Evolutionary conservation across 2,888 invertebrate genomes (phyloP).

Genomic region (Pedicia rivosa): DNA sequence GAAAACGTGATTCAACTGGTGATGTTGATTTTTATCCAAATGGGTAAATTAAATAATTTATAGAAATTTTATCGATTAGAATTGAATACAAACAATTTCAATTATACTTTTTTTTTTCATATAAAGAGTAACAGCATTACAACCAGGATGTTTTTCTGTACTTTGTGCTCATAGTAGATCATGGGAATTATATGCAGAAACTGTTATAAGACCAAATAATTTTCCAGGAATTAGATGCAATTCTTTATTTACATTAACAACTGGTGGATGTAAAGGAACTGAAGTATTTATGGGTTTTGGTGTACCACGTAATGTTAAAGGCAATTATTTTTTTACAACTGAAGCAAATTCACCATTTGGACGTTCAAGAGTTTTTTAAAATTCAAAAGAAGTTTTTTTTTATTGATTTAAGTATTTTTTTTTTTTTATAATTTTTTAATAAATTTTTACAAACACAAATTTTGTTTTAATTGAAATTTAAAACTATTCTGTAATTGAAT

Average conservation of each 20-base stretch:
- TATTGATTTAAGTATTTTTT: too few relatives aligned
- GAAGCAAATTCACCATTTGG: conserved; percentile 20
- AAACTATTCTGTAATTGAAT: too few relatives aligned
- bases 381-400: too few relatives aligned
- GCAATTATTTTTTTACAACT: conserved; percentile 26
- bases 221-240: conserved; percentile 20
- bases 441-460: too few relatives aligned
- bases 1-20: conserved; percentile 21
- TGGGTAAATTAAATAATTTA: conserved; percentile 14
- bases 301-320: conserved; percentile 19
- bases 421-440: too few relatives aligned
- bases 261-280: conserved; percentile 18
- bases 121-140: conserved; percentile 12
- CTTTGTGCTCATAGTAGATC: conserved; percentile 23
- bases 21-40: conserved; percentile 26
- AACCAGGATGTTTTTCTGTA: conserved; percentile 20
- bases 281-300: conserved; percentile 23
- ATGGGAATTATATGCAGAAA: conserved; percentile 22
- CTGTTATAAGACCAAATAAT: conserved; percentile 20
- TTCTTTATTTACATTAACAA: conserved; percentile 18
- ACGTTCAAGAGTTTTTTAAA: too few relatives aligned
- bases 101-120: too few relatives aligned
- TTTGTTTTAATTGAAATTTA: too few relatives aligned
- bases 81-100: too few relatives aligned
- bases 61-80: too few relatives aligned